A percentile compares a stretch with the other conserved stretches of the same genome.
phyloP scores from a whole-genome alignment of 2,888 invertebrate species.

The Amphimallon solstitiale region DNA sequence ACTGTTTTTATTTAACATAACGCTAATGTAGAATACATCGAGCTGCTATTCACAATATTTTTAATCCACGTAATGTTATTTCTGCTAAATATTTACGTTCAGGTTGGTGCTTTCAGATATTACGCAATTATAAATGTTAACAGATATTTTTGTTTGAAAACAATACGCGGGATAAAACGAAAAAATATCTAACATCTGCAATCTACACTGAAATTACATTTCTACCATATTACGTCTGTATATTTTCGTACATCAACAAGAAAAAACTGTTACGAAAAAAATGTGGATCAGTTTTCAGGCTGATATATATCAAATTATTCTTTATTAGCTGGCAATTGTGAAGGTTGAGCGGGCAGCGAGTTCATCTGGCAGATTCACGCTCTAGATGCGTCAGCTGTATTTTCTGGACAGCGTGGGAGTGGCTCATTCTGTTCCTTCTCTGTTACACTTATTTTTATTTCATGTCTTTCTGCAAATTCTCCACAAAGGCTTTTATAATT shows the following conservation, averaged over 20 bases:
- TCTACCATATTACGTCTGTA: neutral
- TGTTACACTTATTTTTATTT: constrained; percentile 3
- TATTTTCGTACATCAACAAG: neutral
- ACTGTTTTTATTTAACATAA: too few species aligned
- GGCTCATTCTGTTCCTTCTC: neutral
- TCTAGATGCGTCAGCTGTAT: constrained; percentile 7
- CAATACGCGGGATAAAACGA: too few species aligned
- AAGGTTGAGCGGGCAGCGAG: constrained; percentile 16
- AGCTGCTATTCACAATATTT: too few species aligned
- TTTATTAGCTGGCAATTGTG: constrained; percentile 27
- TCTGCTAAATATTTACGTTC: too few species aligned
- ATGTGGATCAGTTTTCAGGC: constrained; percentile 6
- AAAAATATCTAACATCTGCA: too few species aligned
- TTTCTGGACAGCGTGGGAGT: constrained; percentile 26
- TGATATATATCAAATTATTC: constrained; percentile 27
- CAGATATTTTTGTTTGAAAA: too few species aligned
- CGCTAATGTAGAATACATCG: too few species aligned
- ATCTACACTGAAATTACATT: neutral
- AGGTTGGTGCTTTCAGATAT: too few species aligned
- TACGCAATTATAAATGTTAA: too few species aligned
- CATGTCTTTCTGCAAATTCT: neutral
- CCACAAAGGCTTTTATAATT: constrained; percentile 2
- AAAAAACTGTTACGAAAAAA: neutral
- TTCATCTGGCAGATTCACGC: constrained; percentile 27
- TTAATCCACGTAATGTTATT: too few species aligned